Conservation (phyloP, 2,888 invertebrate genomes). For the Corythucha ciliata region DNA sequence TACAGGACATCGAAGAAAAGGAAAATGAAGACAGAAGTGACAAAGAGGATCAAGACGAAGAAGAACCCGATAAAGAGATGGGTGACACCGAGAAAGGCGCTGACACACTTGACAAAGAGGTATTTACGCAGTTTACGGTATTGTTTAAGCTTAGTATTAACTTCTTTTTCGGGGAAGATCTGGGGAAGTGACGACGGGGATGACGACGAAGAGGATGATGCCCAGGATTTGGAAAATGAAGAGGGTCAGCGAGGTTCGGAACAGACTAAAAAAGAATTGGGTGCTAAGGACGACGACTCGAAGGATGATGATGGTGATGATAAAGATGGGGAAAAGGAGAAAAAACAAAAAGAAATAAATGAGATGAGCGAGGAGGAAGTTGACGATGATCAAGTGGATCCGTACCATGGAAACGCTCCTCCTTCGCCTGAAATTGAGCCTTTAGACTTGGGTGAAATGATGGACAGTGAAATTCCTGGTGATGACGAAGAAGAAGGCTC, state of each 20-base stretch:
- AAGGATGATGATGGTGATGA: slow-evolving; percentile 47
- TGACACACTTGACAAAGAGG: slow-evolving; percentile 54
- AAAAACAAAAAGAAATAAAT: slow-evolving; percentile 62
- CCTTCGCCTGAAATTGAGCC: slow-evolving; percentile 77
- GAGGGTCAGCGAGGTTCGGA: slow-evolving; percentile 51
- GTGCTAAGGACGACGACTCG: slow-evolving; percentile 57
- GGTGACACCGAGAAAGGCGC: slow-evolving; percentile 85
- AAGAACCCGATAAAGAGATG: slow-evolving; percentile 91
- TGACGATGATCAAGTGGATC: slow-evolving; percentile 73
- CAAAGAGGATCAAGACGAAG: slow-evolving; percentile 55
- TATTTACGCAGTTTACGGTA: slow-evolving; percentile 32
- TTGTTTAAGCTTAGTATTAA: no score
- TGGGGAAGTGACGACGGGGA: slow-evolving; percentile 64
- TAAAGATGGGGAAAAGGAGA: slow-evolving; percentile 48
- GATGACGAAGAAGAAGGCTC: slow-evolving; percentile 51
- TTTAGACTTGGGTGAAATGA: slow-evolving; percentile 74
- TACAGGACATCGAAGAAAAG: slow-evolving; percentile 67
- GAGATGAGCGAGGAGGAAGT: slow-evolving; percentile 71
- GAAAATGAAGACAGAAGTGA: slow-evolving; percentile 53
- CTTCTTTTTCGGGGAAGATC: slow-evolving; percentile 38
- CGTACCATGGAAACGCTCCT: slow-evolving; percentile 65
- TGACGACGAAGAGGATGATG: slow-evolving; percentile 54
- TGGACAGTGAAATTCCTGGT: slow-evolving; percentile 49
- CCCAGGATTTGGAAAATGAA: slow-evolving; percentile 42
- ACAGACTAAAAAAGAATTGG: slow-evolving; percentile 59